Conservation (phyloP, 2,113 vertebrate genomes). For the Microcebus jonahi region DNA sequence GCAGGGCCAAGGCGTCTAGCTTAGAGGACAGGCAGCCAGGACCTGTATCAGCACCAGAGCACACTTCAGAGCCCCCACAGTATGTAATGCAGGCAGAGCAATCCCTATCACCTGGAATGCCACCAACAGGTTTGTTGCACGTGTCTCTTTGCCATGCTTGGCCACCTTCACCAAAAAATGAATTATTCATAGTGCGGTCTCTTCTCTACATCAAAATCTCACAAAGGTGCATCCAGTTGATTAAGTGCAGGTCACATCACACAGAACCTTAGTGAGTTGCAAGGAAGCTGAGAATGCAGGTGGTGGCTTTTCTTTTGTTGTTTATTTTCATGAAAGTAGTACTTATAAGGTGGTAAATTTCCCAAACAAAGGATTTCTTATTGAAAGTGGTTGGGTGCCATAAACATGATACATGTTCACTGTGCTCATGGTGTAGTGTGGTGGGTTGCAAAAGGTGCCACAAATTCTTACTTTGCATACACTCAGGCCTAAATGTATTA, state of each 20-base stretch:
- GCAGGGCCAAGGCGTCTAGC: background rate
- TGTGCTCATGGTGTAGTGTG: background rate
- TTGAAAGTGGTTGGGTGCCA: background rate
- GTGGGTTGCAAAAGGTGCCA: background rate
- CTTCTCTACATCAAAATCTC: background rate
- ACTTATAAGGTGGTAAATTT: background rate
- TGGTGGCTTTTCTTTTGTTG: background rate
- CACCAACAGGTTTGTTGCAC: background rate
- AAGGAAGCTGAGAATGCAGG: background rate
- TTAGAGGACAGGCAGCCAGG: background rate
- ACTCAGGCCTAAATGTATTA: background rate
- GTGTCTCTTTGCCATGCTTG: background rate
- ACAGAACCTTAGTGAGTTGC: background rate
- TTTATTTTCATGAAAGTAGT: background rate
- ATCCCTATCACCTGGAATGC: background rate
- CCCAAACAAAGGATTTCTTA: background rate
- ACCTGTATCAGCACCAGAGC: background rate
- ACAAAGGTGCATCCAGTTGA: background rate
- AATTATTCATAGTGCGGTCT: background rate
- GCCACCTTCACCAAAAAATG: background rate
- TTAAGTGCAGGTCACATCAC: background rate
- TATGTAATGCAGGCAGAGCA: background rate
- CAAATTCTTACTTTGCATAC: background rate
- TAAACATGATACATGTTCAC: background rate
- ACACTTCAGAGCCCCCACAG: background rate